phyloP scores from a whole-genome alignment of 2,113 vertebrate species.

The Eira barbara region DNA sequence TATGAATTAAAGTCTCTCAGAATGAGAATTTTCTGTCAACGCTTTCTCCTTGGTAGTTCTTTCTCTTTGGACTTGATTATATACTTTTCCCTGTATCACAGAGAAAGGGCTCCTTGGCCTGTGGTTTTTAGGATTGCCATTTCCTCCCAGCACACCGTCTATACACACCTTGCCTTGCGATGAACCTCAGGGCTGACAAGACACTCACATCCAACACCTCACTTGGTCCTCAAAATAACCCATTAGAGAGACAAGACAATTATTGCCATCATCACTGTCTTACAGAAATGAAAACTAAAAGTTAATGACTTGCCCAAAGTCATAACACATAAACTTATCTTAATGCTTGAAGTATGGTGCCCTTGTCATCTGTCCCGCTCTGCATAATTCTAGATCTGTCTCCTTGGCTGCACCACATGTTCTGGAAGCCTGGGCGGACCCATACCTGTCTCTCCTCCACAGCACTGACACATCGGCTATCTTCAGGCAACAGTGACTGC shows the following conservation, averaged over 20 bases:
- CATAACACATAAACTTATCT: not conserved
- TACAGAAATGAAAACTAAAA: not conserved
- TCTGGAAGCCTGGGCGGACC: not conserved
- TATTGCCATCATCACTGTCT: not conserved
- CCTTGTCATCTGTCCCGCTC: not conserved
- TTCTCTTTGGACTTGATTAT: not conserved
- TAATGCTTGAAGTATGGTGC: not conserved
- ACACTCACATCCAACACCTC: not conserved
- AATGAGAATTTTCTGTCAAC: not conserved
- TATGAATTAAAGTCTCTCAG: not conserved
- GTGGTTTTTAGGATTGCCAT: not conserved
- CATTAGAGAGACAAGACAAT: not conserved
- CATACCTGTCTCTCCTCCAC: not conserved
- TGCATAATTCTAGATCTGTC: not conserved
- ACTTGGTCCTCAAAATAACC: not conserved
- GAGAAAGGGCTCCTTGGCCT: not conserved
- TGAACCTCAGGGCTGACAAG: not conserved
- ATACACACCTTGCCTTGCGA: not conserved
- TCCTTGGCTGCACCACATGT: not conserved
- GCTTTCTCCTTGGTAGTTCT: not conserved
- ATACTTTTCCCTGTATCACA: not conserved
- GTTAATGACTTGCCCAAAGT: not conserved
- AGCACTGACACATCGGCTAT: rapidly evolving
- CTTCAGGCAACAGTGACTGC: not conserved
- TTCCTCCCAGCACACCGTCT: not conserved